A percentile compares a stretch with the other conserved stretches of the same genome.
phyloP scores from a whole-genome alignment of 2,113 vertebrate species.

The Lota lota region DNA sequence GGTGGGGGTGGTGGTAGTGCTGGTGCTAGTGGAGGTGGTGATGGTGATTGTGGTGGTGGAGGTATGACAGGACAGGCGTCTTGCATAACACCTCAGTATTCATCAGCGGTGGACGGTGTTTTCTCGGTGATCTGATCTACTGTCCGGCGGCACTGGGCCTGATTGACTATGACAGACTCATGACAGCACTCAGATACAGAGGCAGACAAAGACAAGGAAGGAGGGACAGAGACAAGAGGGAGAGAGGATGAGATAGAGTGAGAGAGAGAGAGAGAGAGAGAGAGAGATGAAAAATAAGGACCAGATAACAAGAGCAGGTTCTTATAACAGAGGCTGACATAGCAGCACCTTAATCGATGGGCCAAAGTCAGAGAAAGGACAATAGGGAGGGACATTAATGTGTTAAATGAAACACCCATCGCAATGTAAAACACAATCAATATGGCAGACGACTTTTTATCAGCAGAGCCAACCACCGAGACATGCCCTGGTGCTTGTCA shows the following conservation, averaged over 20 bases:
- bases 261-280: neutral
- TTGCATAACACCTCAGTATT: too few relatives aligned
- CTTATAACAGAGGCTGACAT: slow-evolving; percentile 22
- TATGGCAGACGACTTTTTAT: slow-evolving; percentile 38
- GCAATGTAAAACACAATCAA: slow-evolving; percentile 57
- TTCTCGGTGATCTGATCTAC: too few relatives aligned
- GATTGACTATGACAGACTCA: too few relatives aligned
- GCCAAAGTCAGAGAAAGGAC: slow-evolving; percentile 24
- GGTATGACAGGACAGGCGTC: too few relatives aligned
- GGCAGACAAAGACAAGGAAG: too few relatives aligned
- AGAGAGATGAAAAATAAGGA: neutral
- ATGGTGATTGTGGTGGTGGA: too few relatives aligned
- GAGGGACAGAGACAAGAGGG: neutral
- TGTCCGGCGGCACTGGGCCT: too few relatives aligned
- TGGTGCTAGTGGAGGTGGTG: too few relatives aligned
- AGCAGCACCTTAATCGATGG: slow-evolving; percentile 29
- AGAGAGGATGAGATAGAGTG: too few relatives aligned
- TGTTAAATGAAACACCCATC: slow-evolving; percentile 49
- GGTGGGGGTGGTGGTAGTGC: too few relatives aligned
- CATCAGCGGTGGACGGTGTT: too few relatives aligned
- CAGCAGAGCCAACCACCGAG: slow-evolving; percentile 25
- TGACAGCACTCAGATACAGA: neutral
- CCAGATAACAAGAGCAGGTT: slow-evolving; percentile 20
- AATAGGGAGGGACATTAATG: slow-evolving; percentile 35
- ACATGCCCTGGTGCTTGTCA: slow-evolving; percentile 31